Evolutionary conservation across 1,140 invertebrate species (phyloP).

Genomic region (Trichomalopsis sarcophagae): DNA sequence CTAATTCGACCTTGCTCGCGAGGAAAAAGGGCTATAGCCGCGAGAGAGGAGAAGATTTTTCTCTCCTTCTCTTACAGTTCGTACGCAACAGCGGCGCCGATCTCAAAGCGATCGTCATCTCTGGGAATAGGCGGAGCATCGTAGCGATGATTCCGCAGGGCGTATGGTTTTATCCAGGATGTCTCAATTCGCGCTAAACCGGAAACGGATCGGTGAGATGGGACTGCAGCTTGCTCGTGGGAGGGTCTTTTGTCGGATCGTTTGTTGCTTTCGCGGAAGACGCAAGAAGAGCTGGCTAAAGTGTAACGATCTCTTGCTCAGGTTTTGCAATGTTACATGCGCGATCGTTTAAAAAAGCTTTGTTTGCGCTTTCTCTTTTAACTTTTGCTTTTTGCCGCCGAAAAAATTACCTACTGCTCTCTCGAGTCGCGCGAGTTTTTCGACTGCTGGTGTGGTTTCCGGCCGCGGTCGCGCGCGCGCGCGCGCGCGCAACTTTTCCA

Average conservation of each 20-base stretch:
- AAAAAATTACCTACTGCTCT: neutral
- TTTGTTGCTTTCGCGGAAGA: neutral
- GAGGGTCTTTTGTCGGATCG: neutral
- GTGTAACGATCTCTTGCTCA: no score
- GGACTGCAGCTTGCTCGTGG: neutral
- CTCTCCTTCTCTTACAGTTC: neutral
- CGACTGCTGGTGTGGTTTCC: neutral
- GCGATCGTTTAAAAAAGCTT: no score
- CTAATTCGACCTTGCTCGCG: slow-evolving; percentile 24
- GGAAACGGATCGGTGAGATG: slow-evolving; percentile 36
- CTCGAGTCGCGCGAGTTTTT: neutral
- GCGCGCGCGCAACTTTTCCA: neutral
- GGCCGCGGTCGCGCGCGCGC: neutral
- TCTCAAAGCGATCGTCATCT: neutral
- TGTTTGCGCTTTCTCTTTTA: neutral
- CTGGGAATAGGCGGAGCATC: neutral
- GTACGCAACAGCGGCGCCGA: neutral
- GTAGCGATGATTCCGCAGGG: neutral
- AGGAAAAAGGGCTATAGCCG: neutral
- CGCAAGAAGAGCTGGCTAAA: no score
- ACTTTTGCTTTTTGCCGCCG: neutral
- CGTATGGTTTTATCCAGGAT: slow-evolving; percentile 33
- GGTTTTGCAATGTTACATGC: no score
- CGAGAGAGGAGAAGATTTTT: slow-evolving; percentile 18
- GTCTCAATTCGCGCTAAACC: slow-evolving; percentile 49